Evolutionary conservation across 2,888 invertebrate species (phyloP), one percentile per base, ranked within the genome.

Genomic region (Drosophila emarginata): DNA sequence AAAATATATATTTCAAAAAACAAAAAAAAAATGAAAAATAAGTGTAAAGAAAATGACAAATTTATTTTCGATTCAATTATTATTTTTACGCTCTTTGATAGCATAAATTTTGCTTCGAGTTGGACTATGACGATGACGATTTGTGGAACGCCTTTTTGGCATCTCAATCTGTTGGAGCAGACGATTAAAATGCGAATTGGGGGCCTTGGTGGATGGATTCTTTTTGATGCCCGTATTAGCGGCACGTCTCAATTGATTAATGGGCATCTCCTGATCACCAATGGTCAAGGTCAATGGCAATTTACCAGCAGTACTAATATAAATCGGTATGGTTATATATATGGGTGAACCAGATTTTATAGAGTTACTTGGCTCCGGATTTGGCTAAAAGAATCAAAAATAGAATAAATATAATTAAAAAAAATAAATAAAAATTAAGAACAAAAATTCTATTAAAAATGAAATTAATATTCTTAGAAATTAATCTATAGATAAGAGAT

Each of bases 261-360:
- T 57, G 6, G 79, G 60, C 37, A 85, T 11, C 7, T 81, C 71
- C 64, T 87, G 77, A 1, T 74, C 79, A 0, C 84, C 89, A 15
- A 90, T 73, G 12, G 75, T 68, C 37, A 89, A n/a, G 0, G 74
- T 75, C 2, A 90, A 50, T 0, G 90, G 90, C 40, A 74, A 21
- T 4, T 72, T 73, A 1, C 76, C 78, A 6, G 74, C 67, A 4
- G 79, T 73, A 36, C 78, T 90, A n/a, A 89, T 88, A 28, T 88
- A 84, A n/a, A 89, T 89, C 26, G 89, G 89, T 21, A 89, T 83
- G 3, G 84, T 90, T 6, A 89, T 89, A 61, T 80, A 89, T 50
- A 89, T 84, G 0, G 86, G 80, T 5, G 77, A 61, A 4, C 40
- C 23, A 2, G 53, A 1, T 9, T 45, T 60, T 7, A 50, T 37